A percentile compares a stretch with the other conserved stretches of the same genome.
phyloP scores from a whole-genome alignment of 2,113 vertebrate genomes.

The Picathartes gymnocephalus region DNA sequence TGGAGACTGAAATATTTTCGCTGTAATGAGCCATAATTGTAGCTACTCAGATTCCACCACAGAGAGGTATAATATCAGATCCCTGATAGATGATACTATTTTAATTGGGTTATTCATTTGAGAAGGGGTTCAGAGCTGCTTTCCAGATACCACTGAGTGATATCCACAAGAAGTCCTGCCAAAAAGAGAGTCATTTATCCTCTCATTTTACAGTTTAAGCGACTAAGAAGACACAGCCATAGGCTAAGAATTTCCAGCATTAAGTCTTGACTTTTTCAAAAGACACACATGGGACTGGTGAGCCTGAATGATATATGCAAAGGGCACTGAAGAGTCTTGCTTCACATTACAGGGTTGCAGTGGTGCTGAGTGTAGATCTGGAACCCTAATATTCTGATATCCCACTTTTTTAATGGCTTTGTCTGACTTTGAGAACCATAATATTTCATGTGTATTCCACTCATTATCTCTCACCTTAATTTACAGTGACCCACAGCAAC shows the following conservation, averaged over 20 bases:
- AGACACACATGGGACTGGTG: background rate
- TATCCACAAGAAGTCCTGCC: background rate
- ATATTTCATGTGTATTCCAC: background rate
- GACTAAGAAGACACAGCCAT: background rate
- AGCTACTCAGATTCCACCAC: background rate
- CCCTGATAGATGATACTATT: background rate
- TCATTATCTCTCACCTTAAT: background rate
- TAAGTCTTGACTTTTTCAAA: background rate
- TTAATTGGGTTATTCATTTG: background rate
- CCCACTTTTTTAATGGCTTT: background rate
- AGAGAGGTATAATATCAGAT: background rate
- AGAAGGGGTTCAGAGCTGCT: background rate
- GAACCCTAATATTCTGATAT: background rate
- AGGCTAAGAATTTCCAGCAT: background rate
- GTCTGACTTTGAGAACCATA: background rate
- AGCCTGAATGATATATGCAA: background rate
- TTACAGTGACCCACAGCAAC: background rate
- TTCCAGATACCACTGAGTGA: background rate
- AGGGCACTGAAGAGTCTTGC: background rate
- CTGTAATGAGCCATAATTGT: background rate
- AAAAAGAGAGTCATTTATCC: background rate
- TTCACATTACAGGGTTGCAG: background rate
- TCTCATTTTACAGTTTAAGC: background rate
- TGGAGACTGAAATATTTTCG: slow-evolving; percentile 1
- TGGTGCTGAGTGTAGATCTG: background rate